Evolutionary conservation across 2,113 vertebrate species (phyloP), one percentile per base, ranked within the genome.

Genomic region (Abramis brama): DNA sequence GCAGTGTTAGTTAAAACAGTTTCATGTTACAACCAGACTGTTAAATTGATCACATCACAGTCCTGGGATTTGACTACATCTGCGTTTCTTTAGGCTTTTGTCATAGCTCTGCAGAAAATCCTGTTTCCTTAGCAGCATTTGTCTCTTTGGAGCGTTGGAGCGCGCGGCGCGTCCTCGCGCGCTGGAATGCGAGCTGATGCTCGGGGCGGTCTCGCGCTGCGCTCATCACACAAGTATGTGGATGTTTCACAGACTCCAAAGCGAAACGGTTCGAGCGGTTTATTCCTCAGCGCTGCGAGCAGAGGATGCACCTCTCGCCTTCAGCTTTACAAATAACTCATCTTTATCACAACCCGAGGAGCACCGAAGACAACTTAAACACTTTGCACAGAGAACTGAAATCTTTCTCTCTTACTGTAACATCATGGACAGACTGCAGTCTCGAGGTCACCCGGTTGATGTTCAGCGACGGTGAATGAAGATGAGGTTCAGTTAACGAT

Each of bases 171-270:
- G 50, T 19, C 21, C 75, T 57, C 57, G 55, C 52, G 11, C 57
- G 9, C 78, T n/a, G 80, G 80, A 82, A 82, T 82, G 62, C 6
- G 64, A 71, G 80, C 47, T 17, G 80, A 33, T 23, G 79, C 25
- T 66, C 52, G 30, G 81, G 64, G 82, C 68, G 68, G 66, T 36
- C 66, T 23, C 66, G 82, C 66, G 66, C 82, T 83, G 82, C 82
- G 82, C 68, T 83, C 82, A 83, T 73, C 82, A 74, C 68, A 57
- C 82, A 83, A 73, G 50, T 83, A 83, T 83, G 82, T 73, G 68
- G 23, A 73, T 52, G 30, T 83, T 83, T 60, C 57, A 59, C 64
- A 27, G 68, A 73, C 50, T 83, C 50, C 25, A 62, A 60, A 66
- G 43, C n/a, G 25, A 30, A 9, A 66, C 79, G 39, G 30, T 36